Evolutionary conservation across 1,140 invertebrate genomes (phyloP), one percentile per base, ranked within the genome.

Genomic region (Drosophila oshimai): DNA sequence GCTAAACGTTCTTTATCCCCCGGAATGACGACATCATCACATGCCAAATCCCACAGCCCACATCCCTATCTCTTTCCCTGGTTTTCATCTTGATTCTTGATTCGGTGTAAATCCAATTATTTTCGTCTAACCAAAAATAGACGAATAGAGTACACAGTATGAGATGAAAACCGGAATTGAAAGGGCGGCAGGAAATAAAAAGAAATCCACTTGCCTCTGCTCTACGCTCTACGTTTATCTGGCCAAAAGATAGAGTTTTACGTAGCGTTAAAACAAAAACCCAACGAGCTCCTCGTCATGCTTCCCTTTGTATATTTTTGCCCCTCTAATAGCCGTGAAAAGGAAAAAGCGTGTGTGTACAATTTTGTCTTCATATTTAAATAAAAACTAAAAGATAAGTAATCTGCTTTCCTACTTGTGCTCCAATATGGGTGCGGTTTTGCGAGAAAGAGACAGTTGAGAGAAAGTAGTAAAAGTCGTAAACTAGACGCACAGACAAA

Each of bases 361-460:
- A 80, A 73, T 80, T 80, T 55, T 58, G 67, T 72, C 67, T 77
- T 81, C 69, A 83, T 84, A 83, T 86, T 84, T 78, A 84, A 84
- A 84, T 84, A 64, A 84, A 79, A 84, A 86, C 46, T 76, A 74
- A 84, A 83, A 84, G 79, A 84, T 84, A 84, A 84, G 80, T 84
- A 84, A 84, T 84, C 79, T 79, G 42, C 62, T 39, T 64, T 65
- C 33, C 58, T 37, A 61, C 53, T 61, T 61, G 28, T 37, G 39
- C 58, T 47, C 60, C 76, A 53, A 41, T 65, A 65, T 79, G 79
- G 80, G 79, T 79, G 79, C 65, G 80, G 79, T 86, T 79, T 84
- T 67, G 41, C 51, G 53, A 7, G 9, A 31, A n/a, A 51, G 29
- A 7, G 39, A 49, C 20, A 47, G 33, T 28, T 29, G n/a, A 55